Conservation (phyloP, 2,888 invertebrate genomes). For the Herminia tarsipennalis region DNA sequence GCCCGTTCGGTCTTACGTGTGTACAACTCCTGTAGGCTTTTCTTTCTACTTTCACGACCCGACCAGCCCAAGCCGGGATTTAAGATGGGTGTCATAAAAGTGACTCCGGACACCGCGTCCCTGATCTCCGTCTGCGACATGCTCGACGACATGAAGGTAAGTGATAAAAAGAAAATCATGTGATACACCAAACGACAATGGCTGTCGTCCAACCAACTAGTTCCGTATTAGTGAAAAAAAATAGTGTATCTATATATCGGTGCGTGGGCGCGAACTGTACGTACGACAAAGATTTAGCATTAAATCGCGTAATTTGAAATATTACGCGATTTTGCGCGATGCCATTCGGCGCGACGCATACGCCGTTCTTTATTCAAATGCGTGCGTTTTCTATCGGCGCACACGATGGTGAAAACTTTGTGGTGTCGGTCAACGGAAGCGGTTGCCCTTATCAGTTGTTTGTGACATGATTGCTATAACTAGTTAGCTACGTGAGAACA, state of each 20-base stretch:
- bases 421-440: constrained; percentile 65
- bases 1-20: constrained; percentile 70
- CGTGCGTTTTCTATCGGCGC: constrained; percentile 39
- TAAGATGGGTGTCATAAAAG: constrained; percentile 80
- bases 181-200: constrained; percentile 53
- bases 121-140: constrained; percentile 78
- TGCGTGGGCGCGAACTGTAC: constrained; percentile 56
- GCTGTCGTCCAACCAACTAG: constrained; percentile 56
- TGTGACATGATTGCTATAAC: constrained; percentile 65
- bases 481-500: constrained; percentile 66
- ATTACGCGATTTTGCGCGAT: constrained; percentile 60
- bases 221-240: constrained; percentile 60
- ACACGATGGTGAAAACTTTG: constrained; percentile 62
- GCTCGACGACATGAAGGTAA: constrained; percentile 83
- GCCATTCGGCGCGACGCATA: constrained; percentile 45
- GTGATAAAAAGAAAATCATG: constrained; percentile 53
- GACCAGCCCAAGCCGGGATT: constrained; percentile 24
- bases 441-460: constrained; percentile 73
- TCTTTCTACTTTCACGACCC: constrained; percentile 27
- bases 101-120: constrained; percentile 75
- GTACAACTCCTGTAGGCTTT: constrained; percentile 46
- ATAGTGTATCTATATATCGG: constrained; percentile 51
- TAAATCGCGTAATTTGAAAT: constrained; percentile 53
- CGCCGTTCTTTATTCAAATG: constrained; percentile 42
- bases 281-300: constrained; percentile 24